Base-by-base conservation (phyloP, 1,140 invertebrate species). In the Eupristina koningsbergeri region DNA sequence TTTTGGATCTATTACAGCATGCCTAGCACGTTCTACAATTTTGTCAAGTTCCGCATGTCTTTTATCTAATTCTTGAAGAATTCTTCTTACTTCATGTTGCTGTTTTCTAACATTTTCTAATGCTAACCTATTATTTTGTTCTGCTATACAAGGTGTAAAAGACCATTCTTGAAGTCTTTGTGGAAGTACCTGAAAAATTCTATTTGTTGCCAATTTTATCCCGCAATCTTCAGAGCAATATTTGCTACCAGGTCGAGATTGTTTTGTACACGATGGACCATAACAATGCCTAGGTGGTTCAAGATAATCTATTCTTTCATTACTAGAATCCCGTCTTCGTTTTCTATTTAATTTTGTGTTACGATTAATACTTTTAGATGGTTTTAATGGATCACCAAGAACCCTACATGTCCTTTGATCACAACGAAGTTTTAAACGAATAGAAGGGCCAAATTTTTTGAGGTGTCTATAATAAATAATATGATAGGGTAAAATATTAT, bases 151-250 rank as follows among this genome's bases (percentile, higher is more conserved):
- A 0, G 95, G 94, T n/a, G 96, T 96, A n/a, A 97, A 93, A 53
- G 96, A 96, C 98, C 98, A 99, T 88, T 99, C 97, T 90, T 98
- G 97, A 83, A 99, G 96, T n/a, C 98, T 94, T 87, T 97, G 96
- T 0, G 98, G 98, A 29, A 99, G 89, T 11, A 96, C 95, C 92
- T 97, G 96, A 88, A 96, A 97, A 87, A 97, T 97, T 86, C 97
- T 93, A 80, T 95, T 96, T 2, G 96, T 97, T 0, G 98, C 98
- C 5, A 99, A 92, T 89, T 96, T 96, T 86, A 98, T 94, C 1
- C 99, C 99, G 92, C 99, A 99, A 81, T 96, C 95, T 86, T 98
- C 95, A 19, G 96, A 97, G 89, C 99, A 99, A 89, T 99, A 99
- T 93, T 99, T 99, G 74, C 97, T 98, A 22, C 95, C 95, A 41